phyloP scores from a whole-genome alignment of 2,797 vertebrate species.

The Heteromormyrus szaboi region DNA sequence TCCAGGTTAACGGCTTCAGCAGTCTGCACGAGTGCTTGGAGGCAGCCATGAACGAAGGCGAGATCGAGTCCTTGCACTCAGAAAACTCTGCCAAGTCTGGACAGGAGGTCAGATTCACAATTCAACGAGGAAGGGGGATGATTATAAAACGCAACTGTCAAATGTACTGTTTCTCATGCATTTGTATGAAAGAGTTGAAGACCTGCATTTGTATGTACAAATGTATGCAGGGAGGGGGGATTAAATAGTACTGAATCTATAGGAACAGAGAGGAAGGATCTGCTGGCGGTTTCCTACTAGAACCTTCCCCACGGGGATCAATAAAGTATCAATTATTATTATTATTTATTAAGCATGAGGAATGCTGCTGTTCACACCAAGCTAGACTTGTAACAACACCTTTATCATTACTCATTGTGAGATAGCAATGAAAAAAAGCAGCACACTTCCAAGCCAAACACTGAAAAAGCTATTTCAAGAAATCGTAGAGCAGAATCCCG shows the following conservation, averaged over 20 bases:
- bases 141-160: not conserved
- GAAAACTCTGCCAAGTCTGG: conserved; percentile 92
- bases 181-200: not conserved
- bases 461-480: not conserved
- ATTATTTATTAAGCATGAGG: not conserved
- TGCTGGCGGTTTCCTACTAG: not conserved
- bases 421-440: not conserved
- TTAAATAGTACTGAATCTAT: not conserved
- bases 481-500: not conserved
- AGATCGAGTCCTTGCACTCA: conserved; percentile 95
- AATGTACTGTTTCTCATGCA: not conserved
- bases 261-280: not conserved
- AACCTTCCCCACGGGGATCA: not conserved
- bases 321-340: not conserved
- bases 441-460: not conserved
- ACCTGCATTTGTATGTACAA: not conserved
- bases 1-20: conserved; percentile 97
- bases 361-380: not conserved
- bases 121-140: not conserved
- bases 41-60: conserved; percentile 96
- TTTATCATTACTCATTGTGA: not conserved
- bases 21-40: conserved; percentile 98
- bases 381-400: not conserved
- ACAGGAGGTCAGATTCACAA: conserved; percentile 79
- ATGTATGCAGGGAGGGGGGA: not conserved